Base-by-base conservation (phyloP, 2,888 invertebrate species). In the Chaitophorus viminalis region DNA sequence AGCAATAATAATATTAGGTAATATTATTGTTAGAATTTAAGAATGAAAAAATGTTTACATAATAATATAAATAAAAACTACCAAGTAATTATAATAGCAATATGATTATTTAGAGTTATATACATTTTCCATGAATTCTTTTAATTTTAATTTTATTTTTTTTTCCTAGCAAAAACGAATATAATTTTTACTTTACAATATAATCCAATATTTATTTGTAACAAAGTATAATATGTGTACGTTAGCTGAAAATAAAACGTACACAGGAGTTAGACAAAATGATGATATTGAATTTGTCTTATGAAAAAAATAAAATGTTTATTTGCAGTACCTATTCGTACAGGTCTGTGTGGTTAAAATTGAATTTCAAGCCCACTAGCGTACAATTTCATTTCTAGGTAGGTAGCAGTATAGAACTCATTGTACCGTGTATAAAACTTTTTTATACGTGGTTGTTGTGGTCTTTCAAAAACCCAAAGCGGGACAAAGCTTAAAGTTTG, bases 401-500 rank as follows among this genome's bases (percentile, higher is more conserved):
- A 11, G n/a, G 33, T 36, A n/a, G 33, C 25, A 21, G 33, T 18
- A 8, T 17, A 31, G 18, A 3, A 36, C 36, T 65, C n/a, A 8
- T 33, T 8, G 78, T 31, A 60, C 65, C 36, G n/a, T n/a, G 65
- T 79, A 65, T 6, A 65, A 65, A 65, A 65, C 36, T 65, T 79
- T 79, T 39, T 82, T 74, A 8, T 36, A 54, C 36, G 5, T n/a
- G n/a, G n/a, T 60, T 29, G 18, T 83, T 36, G 83, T 33, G 74
- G 72, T 52, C 33, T 54, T 18, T 36, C 54, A 54, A 65, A 68
- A 83, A 74, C 52, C 82, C 18, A n/a, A 29, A 36, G 36, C 83
- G 54, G 60, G 75, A 74, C 52, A 74, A 36, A 83, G 46, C 36
- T 54, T 75, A 75, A 60, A 83, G 83, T 83, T 83, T 83, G 14